These are phyloP conservation scores for Gephyroberyx darwinii DNA, from an alignment of 2,797 vertebrate species.

Conservation along the genomic window DNA sequence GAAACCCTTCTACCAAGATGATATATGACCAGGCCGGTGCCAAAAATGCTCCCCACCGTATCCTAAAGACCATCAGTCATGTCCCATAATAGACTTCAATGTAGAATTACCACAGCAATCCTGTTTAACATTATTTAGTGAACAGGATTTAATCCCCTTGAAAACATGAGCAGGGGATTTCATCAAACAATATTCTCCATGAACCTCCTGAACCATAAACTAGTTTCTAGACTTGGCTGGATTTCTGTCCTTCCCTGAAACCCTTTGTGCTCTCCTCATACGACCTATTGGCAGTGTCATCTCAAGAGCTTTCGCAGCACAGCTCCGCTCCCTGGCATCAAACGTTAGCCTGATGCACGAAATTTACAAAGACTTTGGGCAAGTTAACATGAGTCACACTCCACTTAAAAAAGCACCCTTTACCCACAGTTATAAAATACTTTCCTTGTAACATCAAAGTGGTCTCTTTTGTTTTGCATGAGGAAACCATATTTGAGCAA, in stretches of 20 bases:
- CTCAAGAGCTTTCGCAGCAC: constrained; percentile 43
- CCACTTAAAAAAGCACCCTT: constrained; percentile 38
- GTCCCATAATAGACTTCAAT: constrained; percentile 50
- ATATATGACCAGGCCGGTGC: constrained; percentile 49
- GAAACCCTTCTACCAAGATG: constrained; percentile 29
- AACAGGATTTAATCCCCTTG: constrained; percentile 37
- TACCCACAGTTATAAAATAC: constrained; percentile 52
- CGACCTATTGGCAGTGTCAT: constrained; percentile 59
- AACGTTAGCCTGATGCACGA: constrained; percentile 37
- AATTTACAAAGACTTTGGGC: constrained; percentile 44
- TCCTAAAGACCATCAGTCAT: constrained; percentile 45
- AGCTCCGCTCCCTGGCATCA: constrained; percentile 54
- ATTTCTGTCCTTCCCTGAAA: constrained; percentile 49
- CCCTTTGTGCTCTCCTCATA: constrained; percentile 49
- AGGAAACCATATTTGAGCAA: constrained; percentile 51
- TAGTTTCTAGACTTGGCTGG: constrained; percentile 48
- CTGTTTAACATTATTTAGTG: constrained; percentile 28
- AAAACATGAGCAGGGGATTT: constrained; percentile 37
- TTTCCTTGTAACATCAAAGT: constrained; percentile 54
- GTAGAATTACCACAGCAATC: constrained; percentile 36
- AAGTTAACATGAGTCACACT: constrained; percentile 54
- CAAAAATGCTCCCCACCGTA: constrained; percentile 18
- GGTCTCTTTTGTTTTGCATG: constrained; percentile 28
- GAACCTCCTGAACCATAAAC: constrained; percentile 59
- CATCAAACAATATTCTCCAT: constrained; percentile 42